Evolutionary conservation across 2,888 invertebrate genomes (phyloP).

Genomic region (Nemotelus nigrinus): DNA sequence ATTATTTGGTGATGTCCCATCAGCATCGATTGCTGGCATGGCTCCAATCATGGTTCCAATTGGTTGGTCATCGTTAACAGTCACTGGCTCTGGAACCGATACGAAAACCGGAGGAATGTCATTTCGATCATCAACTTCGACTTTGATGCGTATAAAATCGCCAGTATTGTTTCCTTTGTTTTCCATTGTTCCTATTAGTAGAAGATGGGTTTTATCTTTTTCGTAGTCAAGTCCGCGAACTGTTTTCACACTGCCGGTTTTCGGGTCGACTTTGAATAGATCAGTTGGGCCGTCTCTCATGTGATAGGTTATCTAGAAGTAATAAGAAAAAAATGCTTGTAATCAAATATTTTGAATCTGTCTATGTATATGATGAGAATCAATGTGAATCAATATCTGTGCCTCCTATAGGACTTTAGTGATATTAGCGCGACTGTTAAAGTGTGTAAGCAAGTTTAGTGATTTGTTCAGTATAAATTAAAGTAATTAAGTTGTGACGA

Average conservation of each 20-base stretch:
- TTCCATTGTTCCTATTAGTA: conserved; percentile 85
- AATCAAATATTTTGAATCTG: too few relatives aligned
- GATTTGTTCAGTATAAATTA: too few relatives aligned
- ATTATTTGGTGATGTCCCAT: conserved; percentile 87
- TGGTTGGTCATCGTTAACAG: conserved; percentile 83
- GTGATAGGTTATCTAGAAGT: conserved; percentile 72
- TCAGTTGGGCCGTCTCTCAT: conserved; percentile 84
- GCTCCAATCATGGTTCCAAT: conserved; percentile 84
- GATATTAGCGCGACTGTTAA: too few relatives aligned
- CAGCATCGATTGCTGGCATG: conserved; percentile 82
- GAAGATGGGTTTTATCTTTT: conserved; percentile 74
- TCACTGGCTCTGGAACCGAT: conserved; percentile 82
- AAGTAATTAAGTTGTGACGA: too few relatives aligned
- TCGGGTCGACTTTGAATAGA: conserved; percentile 83
- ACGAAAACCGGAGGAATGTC: conserved; percentile 90
- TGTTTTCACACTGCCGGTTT: conserved; percentile 81
- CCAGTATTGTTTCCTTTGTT: conserved; percentile 76
- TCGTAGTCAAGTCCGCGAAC: conserved; percentile 82
- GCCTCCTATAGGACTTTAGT: too few relatives aligned
- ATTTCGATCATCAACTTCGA: conserved; percentile 79
- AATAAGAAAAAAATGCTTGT: too few relatives aligned
- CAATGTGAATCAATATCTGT: too few relatives aligned
- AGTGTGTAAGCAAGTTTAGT: too few relatives aligned
- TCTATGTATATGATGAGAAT: too few relatives aligned
- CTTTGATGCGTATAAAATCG: conserved; percentile 72